Base-by-base conservation (phyloP, 2,113 vertebrate species). In the Anser cygnoides region DNA sequence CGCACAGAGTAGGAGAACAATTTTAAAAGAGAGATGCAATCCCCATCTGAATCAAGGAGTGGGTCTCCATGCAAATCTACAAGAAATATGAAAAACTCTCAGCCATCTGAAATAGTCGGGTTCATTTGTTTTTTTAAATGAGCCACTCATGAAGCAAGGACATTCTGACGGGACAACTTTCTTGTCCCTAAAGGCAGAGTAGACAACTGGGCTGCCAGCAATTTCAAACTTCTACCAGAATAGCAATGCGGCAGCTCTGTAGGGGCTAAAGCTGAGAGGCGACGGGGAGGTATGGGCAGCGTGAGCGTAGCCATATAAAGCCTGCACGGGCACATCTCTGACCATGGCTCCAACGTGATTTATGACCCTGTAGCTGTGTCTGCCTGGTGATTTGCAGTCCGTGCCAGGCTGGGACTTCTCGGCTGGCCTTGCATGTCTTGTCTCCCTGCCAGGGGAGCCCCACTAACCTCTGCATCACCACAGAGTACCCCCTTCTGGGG, bases 141-240 rank as follows among this genome's bases (percentile, higher is more conserved):
- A 90, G 26, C 13, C 3, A 54, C 14, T 85, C 23, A 52, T 8
- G 46, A 88, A 77, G 17, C 13, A 83, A 76, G 31, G 49, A 33
- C 8, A 3, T 39, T 91, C 77, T 67, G 59, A 41, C 31, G 35
- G 68, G 25, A 52, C 29, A 26, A 13, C 33, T 72, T 92, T 57
- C 57, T 82, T 1, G 0, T 55, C 7, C 26, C 39, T 74, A 33
- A 62, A 91, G 31, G n/a, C 37, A 41, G 61, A n/a, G 37, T 3
- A 28, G 66, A 65, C 50, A 74, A 33, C 25, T 20, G 50, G 23
- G 5, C 43, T 41, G 55, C 52, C n/a, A 71, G 75, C 33, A 62
- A 77, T 77, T 88, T 80, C 68, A 83, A 35, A 33, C 15, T 82
- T 74, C n/a, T 84, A 61, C 21, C n/a, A 74, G 84, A 86, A 80